Percentiles rank a stretch among this genome's conserved stretches.
phyloP scores from a whole-genome alignment of 2,113 vertebrate genomes.

The Sitta europaea region DNA sequence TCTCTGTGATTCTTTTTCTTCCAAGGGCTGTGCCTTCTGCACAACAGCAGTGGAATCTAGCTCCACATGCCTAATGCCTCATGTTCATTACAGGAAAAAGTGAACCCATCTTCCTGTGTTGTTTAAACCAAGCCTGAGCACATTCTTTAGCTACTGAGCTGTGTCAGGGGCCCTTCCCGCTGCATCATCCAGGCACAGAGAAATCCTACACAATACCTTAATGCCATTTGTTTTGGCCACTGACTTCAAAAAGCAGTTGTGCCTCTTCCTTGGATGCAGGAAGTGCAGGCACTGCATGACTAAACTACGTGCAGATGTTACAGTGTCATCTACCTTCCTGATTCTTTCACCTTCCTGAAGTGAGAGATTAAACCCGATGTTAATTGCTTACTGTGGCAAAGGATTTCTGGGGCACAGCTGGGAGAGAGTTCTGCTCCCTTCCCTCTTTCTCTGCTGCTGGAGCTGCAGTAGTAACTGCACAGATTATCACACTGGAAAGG shows the following conservation, averaged over 20 bases:
- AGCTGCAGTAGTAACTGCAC: not conserved
- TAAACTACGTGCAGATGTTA: not conserved
- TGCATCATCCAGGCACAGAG: not conserved
- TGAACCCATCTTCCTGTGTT: accelerated
- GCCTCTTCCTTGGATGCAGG: not conserved
- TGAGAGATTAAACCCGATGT: not conserved
- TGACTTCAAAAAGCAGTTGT: not conserved
- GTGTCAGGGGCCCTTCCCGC: not conserved
- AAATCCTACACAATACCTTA: not conserved
- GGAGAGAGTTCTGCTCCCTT: not conserved
- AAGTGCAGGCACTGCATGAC: not conserved
- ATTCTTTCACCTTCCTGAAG: not conserved
- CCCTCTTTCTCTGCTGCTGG: not conserved
- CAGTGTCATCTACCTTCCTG: accelerated
- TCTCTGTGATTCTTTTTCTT: not conserved
- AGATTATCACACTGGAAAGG: not conserved
- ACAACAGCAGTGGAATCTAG: not conserved
- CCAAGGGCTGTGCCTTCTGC: not conserved
- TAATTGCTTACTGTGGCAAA: not conserved
- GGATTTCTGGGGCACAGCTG: conserved; percentile 8
- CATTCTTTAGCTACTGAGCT: not conserved
- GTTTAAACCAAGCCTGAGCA: conserved; percentile 7
- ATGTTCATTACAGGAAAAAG: not conserved
- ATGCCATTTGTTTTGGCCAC: not conserved
- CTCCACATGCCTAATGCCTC: not conserved